These are phyloP conservation scores for Diabrotica virgifera DNA, from an alignment of 1,140 invertebrate genomes.

Conservation along the genomic window DNA sequence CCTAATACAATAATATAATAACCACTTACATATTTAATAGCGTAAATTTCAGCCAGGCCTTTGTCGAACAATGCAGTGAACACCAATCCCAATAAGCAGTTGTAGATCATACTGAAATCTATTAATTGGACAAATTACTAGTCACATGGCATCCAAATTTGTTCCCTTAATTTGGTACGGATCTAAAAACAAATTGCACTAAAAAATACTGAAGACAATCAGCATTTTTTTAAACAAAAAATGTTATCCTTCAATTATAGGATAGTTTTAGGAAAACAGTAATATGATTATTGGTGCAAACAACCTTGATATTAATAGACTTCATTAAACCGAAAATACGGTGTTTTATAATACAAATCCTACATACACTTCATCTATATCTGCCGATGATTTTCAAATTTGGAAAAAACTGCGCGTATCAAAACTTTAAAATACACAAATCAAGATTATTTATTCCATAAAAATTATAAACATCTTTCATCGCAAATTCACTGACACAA, in stretches of 20 bases:
- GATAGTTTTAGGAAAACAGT: neutral
- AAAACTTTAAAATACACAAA: no score
- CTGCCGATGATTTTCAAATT: no score
- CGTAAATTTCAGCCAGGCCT: constrained; percentile 33
- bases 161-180: no score
- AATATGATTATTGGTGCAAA: neutral
- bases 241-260: neutral
- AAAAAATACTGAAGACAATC: neutral
- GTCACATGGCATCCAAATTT: neutral
- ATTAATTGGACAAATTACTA: neutral
- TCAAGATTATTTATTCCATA: neutral
- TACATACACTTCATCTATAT: no score
- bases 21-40: constrained; percentile 36
- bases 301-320: neutral
- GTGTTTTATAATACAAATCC: no score
- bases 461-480: neutral
- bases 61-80: constrained; percentile 3
- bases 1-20: neutral
- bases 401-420: no score
- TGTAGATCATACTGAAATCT: constrained; percentile 11
- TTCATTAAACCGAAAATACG: no score
- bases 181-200: no score
- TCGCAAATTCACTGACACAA: neutral
- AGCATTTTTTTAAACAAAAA: neutral
- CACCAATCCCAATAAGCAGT: constrained; percentile 6